These are phyloP conservation scores for Onychomys torridus DNA, from an alignment of 2,797 vertebrate species.

Conservation along the genomic window DNA sequence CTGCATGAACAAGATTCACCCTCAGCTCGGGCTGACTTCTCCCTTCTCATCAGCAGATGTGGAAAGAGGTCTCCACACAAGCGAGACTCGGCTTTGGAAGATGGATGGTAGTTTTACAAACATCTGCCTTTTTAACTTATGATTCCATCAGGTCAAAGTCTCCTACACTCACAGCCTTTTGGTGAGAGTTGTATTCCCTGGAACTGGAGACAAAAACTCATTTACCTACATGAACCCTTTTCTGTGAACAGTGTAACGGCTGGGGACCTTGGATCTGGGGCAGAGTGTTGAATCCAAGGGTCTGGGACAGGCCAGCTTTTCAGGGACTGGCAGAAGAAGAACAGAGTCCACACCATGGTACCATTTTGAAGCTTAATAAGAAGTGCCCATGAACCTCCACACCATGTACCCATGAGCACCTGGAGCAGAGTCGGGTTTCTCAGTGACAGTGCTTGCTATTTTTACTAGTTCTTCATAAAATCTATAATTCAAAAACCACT, in stretches of 20 bases:
- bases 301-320: background rate
- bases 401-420: rapidly evolving
- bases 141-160: background rate
- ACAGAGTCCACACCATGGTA: background rate
- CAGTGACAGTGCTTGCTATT: background rate
- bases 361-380: background rate
- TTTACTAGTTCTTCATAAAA: background rate
- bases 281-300: background rate
- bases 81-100: background rate
- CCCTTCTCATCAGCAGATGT: background rate
- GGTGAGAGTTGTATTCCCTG: background rate
- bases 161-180: slow-evolving; percentile 1
- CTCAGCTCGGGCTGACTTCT: background rate
- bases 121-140: background rate
- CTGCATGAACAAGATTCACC: background rate
- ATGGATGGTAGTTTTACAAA: background rate
- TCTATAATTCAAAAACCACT: background rate
- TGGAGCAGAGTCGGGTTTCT: background rate
- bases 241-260: background rate
- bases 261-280: background rate
- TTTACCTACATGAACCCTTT: background rate
- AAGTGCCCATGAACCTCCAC: background rate
- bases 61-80: background rate
- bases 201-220: background rate
- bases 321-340: background rate